These are phyloP conservation scores for Spea bombifrons DNA, from an alignment of 2,113 vertebrate species.

Conservation along the genomic window DNA sequence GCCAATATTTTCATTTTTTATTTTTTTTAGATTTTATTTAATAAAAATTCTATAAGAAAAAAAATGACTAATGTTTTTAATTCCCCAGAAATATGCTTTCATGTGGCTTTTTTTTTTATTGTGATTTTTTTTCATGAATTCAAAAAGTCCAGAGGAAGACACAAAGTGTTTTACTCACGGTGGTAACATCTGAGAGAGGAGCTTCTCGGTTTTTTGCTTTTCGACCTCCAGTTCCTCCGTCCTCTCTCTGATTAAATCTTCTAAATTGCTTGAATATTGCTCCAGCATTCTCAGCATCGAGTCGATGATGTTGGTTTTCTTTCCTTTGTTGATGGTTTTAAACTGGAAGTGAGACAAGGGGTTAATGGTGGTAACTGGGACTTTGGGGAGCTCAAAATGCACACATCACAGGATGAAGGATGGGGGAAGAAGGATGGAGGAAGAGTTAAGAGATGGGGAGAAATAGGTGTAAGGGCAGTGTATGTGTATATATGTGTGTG, in stretches of 20 bases:
- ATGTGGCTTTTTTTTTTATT: too few relatives aligned
- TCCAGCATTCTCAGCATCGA: slow-evolving; percentile 93
- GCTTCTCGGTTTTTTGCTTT: slow-evolving; percentile 91
- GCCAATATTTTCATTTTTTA: too few relatives aligned
- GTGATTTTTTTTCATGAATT: too few relatives aligned
- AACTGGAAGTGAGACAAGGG: slow-evolving; percentile 68
- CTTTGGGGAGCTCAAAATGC: too few relatives aligned
- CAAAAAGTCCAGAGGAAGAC: neutral
- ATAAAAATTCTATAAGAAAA: neutral
- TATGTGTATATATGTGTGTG: too few relatives aligned
- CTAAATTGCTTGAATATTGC: slow-evolving; percentile 91
- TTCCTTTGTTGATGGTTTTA: slow-evolving; percentile 90
- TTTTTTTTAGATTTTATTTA: too few relatives aligned
- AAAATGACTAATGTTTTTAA: neutral
- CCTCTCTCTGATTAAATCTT: slow-evolving; percentile 84
- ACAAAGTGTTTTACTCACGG: slow-evolving; percentile 68
- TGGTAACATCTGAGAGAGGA: slow-evolving; percentile 89
- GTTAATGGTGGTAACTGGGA: too few relatives aligned
- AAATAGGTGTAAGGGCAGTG: too few relatives aligned
- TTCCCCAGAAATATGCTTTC: too few relatives aligned
- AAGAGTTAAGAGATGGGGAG: too few relatives aligned
- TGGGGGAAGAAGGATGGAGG: too few relatives aligned
- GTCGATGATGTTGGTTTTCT: slow-evolving; percentile 92
- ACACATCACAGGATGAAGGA: too few relatives aligned
- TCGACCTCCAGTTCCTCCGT: slow-evolving; percentile 90